Percentiles rank a stretch among this genome's conserved stretches.
phyloP scores from a whole-genome alignment of 2,113 vertebrate species.

The Austrofundulus limnaeus region DNA sequence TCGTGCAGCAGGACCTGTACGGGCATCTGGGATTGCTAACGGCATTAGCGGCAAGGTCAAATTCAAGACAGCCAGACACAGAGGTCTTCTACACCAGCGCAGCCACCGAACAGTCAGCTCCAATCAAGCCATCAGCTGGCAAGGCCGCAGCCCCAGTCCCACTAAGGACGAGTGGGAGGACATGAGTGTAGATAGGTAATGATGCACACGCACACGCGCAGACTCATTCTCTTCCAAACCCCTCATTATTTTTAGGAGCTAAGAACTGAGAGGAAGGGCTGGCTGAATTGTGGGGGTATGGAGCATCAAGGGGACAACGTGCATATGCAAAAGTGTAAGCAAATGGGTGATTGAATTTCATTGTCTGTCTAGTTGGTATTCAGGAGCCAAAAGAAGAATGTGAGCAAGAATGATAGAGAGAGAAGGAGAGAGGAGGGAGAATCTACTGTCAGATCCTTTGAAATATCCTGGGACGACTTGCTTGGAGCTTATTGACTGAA shows the following conservation, averaged over 20 bases:
- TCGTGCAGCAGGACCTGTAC: conserved; percentile 24
- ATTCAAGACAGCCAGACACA: conserved; percentile 81
- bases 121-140: conserved; percentile 88
- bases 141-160: conserved; percentile 84
- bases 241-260: conserved; percentile 91
- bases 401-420: conserved; percentile 86
- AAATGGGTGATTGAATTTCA: conserved; percentile 99
- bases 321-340: conserved; percentile 92
- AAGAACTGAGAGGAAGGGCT: conserved; percentile 48
- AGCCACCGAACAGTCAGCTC: conserved; percentile 84
- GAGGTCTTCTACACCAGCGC: conserved; percentile 74
- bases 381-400: conserved; percentile 77
- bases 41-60: conserved; percentile 82
- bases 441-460: conserved; percentile 94
- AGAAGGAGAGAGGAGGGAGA: conserved; percentile 74
- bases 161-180: conserved; percentile 96
- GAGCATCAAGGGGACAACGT: conserved; percentile 88
- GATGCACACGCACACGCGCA: conserved; percentile 52
- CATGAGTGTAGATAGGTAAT: conserved; percentile 92
- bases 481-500: conserved; percentile 99
- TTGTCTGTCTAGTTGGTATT: conserved; percentile 98
- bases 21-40: conserved; percentile 63
- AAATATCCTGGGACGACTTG: conserved; percentile 99
- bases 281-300: conserved; percentile 35
- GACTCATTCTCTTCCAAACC: conserved; percentile 71